These are phyloP conservation scores for Thera britannica DNA, from an alignment of 2,888 invertebrate genomes.

Conservation along the genomic window DNA sequence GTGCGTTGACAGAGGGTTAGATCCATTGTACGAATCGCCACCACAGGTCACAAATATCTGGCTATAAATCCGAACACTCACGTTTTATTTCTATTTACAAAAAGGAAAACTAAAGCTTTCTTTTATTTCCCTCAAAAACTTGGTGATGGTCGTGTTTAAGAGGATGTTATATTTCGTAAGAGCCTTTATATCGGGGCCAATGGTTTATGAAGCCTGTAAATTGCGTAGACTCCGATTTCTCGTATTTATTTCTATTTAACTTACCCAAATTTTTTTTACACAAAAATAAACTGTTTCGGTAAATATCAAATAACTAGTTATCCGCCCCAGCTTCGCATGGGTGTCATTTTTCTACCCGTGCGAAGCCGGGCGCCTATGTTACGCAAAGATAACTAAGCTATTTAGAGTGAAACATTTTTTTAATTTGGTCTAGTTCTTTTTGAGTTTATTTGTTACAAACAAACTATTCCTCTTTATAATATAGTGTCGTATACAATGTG, in stretches of 20 bases:
- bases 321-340: no score
- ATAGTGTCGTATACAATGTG: no score
- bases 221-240: conserved; percentile 52
- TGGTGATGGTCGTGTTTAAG: conserved; percentile 44
- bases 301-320: no score
- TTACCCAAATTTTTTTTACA: neutral
- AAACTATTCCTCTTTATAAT: no score
- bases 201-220: conserved; percentile 62
- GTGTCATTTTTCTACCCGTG: no score
- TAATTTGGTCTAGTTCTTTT: no score
- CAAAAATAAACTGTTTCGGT: no score
- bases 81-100: conserved; percentile 41
- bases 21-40: conserved; percentile 51
- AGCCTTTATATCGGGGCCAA: conserved; percentile 56
- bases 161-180: conserved; percentile 53
- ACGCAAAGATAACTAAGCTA: no score
- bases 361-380: no score
- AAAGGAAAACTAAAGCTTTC: conserved; percentile 41
- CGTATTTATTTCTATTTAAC: conserved; percentile 31
- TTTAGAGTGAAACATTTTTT: no score
- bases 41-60: conserved; percentile 31
- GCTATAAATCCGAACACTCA: conserved; percentile 32
- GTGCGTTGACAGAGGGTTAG: conserved; percentile 57
- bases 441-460: no score
- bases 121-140: conserved; percentile 36